Evolutionary conservation across 2,797 vertebrate genomes (phyloP), one percentile per base, ranked within the genome.

Genomic region (Sarcoramphus papa): DNA sequence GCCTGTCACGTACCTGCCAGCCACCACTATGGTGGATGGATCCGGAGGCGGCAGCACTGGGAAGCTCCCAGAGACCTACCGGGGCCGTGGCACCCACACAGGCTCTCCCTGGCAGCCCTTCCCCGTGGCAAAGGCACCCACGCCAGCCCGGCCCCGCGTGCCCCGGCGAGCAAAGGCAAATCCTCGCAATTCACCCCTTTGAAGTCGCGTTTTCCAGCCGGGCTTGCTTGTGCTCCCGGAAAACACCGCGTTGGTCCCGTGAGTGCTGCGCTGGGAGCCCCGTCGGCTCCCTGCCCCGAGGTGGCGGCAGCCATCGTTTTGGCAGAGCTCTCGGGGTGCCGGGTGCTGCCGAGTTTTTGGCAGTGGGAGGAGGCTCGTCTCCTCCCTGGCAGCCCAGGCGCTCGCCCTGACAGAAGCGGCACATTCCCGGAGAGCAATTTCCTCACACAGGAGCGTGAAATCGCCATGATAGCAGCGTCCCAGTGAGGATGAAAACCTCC

Each of bases 101-200:
- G 63, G 30, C 12, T 91, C 50, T 72, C 41, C 28, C 59, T 2
- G 1, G 24, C 56, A 75, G 62, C 53, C 1, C 23, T 84, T 74
- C 54, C 37, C 48, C 4, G 0, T 30, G 23, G 14, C n/a, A 13
- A 53, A 31, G 59, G n/a, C 48, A 12, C 43, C 73, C 23, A 3
- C 4, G 4, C n/a, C 31, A 69, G 63, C 63, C 68, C 2, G 0
- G 50, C 40, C 64, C 54, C 0, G 0, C 4, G 8, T 0, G 0
- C 40, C 41, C 54, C 3, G 0, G 57, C 5, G 7, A 79, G 47
- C 67, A 73, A 79, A 88, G 86, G 59, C 63, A 79, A 67, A 75
- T 57, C 64, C 19, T 64, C 14, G 24, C 31, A 3, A 20, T 62
- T 85, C 50, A 30, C 14, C 53, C 20, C 57, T 62, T 45, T 63